phyloP scores from a whole-genome alignment of 2,797 vertebrate species.

The Periophthalmus magnuspinnatus region DNA sequence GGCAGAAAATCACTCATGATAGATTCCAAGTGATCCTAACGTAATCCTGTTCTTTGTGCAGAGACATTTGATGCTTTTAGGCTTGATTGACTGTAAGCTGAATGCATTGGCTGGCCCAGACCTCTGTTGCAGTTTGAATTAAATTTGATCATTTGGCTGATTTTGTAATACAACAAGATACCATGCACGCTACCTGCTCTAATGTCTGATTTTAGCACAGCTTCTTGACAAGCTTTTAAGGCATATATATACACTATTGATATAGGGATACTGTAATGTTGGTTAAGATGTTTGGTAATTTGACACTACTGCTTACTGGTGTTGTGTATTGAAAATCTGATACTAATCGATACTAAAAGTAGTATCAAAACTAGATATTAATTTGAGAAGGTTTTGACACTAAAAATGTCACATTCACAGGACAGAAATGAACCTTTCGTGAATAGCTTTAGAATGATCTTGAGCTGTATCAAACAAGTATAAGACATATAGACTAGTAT shows the following conservation, averaged over 20 bases:
- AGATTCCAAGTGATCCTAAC: conserved; percentile 23
- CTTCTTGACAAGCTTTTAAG: conserved; percentile 22
- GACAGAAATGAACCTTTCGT: too few species aligned
- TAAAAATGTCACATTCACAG: too few species aligned
- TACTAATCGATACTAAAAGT: too few species aligned
- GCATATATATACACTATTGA: conserved; percentile 14
- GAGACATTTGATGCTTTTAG: conserved; percentile 65
- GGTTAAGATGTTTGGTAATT: too few species aligned
- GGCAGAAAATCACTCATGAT: conserved; percentile 11
- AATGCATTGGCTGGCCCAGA: background rate
- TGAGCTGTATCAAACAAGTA: too few species aligned
- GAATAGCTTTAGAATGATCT: too few species aligned
- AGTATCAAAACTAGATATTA: too few species aligned
- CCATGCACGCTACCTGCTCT: conserved; percentile 47
- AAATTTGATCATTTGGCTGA: conserved; percentile 50
- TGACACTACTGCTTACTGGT: too few species aligned
- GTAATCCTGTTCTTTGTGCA: conserved; percentile 38
- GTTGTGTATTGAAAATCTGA: too few species aligned
- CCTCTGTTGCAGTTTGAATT: conserved; percentile 58
- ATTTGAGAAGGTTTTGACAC: too few species aligned
- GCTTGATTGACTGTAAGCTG: conserved; percentile 56
- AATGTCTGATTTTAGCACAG: conserved; percentile 33
- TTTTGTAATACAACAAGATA: conserved; percentile 57
- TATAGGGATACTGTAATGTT: background rate
- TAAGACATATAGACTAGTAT: too few species aligned